Evolutionary conservation across 2,888 invertebrate genomes (phyloP), one percentile per base, ranked within the genome.

Genomic region (Neoascia interrupta): DNA sequence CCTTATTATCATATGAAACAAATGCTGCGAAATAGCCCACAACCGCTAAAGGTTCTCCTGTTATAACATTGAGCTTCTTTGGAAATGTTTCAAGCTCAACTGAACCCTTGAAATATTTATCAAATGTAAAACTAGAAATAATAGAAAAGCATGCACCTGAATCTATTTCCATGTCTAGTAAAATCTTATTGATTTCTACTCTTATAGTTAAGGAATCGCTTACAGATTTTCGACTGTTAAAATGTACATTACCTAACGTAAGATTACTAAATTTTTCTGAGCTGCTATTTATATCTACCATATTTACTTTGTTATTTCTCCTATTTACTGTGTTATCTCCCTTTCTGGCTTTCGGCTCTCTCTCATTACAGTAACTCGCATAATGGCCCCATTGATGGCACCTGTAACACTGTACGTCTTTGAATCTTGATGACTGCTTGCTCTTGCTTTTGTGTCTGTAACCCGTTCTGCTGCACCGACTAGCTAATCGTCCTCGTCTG

Each of bases 91-190:
- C 26, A 10, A 34, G 15, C 16, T 49, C 13, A 18, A 5, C 19
- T 5, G 18, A 61, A 28, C n/a, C n/a, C 21, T 31, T 58, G 31
- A 31, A 39, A 41, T 41, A 43, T 53, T 36, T 36, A 10, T 36
- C 15, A n/a, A 49, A 64, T 8, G 39, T 43, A 31, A 31, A 13
- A 26, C 26, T 10, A n/a, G 15, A 37, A 39, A 53, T 64, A 39
- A 64, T 47, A 16, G 41, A 41, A 26, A 37, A 43, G 19, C 64
- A 51, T 41, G 63, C 28, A 63, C 63, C 51, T 16, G 63, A 51
- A 39, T 64, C 63, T 23, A 53, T 21, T 51, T 64, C 63, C 63
- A 63, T 41, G 11, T 26, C 36, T 3, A 21, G 10, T 51, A 8
- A 10, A 37, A 41, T 15, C n/a, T n/a, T n/a, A n/a, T n/a, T n/a